phyloP scores from a whole-genome alignment of 23 tunicate species.

The Botrylloides violaceus region DNA sequence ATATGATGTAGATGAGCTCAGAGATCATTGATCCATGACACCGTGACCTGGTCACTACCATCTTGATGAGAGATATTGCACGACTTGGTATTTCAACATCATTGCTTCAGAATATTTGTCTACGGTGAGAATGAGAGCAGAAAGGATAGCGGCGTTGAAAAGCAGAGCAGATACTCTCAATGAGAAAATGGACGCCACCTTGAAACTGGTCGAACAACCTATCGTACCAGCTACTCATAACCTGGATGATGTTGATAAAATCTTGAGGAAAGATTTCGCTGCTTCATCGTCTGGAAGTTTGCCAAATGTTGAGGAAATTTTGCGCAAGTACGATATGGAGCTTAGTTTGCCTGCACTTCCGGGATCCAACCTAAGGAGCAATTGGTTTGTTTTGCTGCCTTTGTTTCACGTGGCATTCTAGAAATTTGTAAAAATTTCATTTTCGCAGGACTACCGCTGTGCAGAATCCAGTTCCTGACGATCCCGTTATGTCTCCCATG shows the following conservation, averaged over 20 bases:
- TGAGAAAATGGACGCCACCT: conserved; percentile 43
- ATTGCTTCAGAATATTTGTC: conserved; percentile 1
- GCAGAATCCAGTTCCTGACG: conserved; percentile 8
- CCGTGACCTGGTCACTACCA: too few relatives aligned
- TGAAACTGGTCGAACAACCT: conserved; percentile 26
- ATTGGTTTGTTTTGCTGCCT: background rate
- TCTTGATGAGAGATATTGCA: too few relatives aligned
- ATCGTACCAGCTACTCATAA: background rate
- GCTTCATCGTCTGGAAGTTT: background rate
- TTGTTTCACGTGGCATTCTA: too few relatives aligned
- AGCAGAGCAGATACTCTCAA: conserved; percentile 63
- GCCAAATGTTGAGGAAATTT: conserved; percentile 1
- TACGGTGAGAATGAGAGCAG: conserved; percentile 2
- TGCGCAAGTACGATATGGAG: background rate
- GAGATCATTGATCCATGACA: too few relatives aligned
- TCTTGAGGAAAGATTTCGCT: background rate
- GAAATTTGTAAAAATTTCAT: too few relatives aligned
- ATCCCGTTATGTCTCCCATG: too few relatives aligned
- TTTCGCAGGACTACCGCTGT: background rate
- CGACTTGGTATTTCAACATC: too few relatives aligned
- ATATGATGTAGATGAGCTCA: too few relatives aligned
- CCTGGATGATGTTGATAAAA: conserved; percentile 1
- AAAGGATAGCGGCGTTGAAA: conserved; percentile 60
- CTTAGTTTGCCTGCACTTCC: background rate
- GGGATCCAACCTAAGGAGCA: background rate